A percentile compares a stretch with the other conserved stretches of the same genome.
phyloP scores from a whole-genome alignment of 2,888 invertebrate genomes.

The Tipula confusa region DNA sequence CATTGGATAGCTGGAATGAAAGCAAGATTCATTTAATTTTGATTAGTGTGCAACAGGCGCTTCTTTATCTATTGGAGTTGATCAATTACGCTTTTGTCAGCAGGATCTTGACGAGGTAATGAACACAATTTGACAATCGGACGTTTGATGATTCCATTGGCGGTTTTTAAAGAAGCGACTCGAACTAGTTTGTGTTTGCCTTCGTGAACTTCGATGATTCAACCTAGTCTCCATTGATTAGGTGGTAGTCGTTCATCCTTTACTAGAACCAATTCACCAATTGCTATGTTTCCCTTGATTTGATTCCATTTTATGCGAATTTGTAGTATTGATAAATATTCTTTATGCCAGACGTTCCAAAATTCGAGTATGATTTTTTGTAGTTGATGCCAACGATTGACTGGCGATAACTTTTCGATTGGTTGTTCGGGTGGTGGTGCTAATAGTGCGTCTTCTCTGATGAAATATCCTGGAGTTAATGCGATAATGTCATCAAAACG shows the following conservation, averaged over 20 bases:
- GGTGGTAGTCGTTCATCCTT: background rate
- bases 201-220: background rate
- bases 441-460: background rate
- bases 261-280: background rate
- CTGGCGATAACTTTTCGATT: background rate
- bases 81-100: no score
- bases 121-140: no score
- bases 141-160: no score
- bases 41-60: no score
- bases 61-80: no score
- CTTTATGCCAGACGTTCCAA: background rate
- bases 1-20: no score
- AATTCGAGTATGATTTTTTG: background rate
- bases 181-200: no score
- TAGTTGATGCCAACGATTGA: background rate
- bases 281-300: background rate
- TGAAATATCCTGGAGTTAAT: background rate
- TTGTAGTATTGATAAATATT: background rate
- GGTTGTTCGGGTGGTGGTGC: background rate
- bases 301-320: background rate
- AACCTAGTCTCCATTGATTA: background rate
- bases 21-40: no score
- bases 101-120: no score
- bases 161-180: no score
- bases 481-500: background rate